Evolutionary conservation across 2,797 vertebrate genomes (phyloP), one percentile per base, ranked within the genome.

Genomic region (Arremon brunneinucha): DNA sequence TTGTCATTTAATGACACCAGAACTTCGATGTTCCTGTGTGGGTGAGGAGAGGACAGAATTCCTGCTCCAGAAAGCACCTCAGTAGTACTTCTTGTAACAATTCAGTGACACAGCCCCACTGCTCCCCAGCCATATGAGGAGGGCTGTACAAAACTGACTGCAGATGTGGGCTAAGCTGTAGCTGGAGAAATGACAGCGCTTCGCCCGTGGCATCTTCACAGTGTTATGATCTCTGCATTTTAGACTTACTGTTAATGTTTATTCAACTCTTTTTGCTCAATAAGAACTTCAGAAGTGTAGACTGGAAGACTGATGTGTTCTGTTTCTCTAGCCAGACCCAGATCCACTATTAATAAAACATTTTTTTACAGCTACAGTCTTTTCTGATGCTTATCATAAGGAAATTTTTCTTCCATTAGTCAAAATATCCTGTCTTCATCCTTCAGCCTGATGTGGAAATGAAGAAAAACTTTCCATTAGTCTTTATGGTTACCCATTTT

Each of bases 371-470:
- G 62, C 64, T 78, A 12, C 44, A 52, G 49, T 47, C 47, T 90
- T 69, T 90, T 95, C 80, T 92, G 80, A 86, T 92, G 47, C 69
- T 90, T 88, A 86, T 83, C 43, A n/a, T 83, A 67, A 34, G 49
- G 64, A 91, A 46, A 37, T 83, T 90, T 90, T 94, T 90, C 41
- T 83, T 68, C 62, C 6, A 2, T 95, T 85, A 90, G 83, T 80
- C 65, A 90, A 86, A 93, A 90, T 83, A 64, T 27, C 39, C 57
- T 59, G 53, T 84, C 74, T 81, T 77, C 35, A n/a, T 89, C 57
- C 79, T 87, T 87, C 69, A 92, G 32, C 39, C 57, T 78, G n/a
- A 67, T 64, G 57, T 63, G n/a, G 53, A 93, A 93, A 60, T 44
- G 39, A 27, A 81, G 41, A 81, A 86, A 46, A 93, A 26, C 14